Conservation (phyloP, 2,797 vertebrate genomes). For the Xiphorhynchus erythropygius region DNA sequence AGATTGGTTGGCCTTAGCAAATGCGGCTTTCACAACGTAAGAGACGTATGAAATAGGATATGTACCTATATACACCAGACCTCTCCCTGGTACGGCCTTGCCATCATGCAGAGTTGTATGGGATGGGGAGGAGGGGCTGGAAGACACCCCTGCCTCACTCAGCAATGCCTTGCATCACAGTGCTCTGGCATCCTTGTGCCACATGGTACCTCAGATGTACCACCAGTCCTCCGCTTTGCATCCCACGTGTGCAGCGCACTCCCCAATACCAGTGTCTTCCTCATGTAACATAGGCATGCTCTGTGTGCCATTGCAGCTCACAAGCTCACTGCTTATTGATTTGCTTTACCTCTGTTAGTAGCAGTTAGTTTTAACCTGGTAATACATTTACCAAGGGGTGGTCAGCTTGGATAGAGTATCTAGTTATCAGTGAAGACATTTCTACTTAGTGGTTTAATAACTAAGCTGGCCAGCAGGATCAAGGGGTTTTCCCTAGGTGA, state of each 20-base stretch:
- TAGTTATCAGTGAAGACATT: neutral
- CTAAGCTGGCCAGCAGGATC: neutral
- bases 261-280: accelerated
- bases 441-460: neutral
- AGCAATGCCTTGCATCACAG: neutral
- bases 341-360: neutral
- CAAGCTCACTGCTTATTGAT: too few relatives aligned
- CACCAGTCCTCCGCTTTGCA: neutral
- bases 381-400: neutral
- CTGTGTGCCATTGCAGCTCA: accelerated
- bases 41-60: neutral
- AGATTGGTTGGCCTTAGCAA: neutral
- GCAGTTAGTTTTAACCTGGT: neutral
- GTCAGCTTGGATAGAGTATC: neutral
- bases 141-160: neutral
- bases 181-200: too few relatives aligned
- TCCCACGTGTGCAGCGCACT: accelerated
- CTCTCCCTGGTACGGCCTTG: neutral
- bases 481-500: neutral
- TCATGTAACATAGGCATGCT: accelerated
- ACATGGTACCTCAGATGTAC: accelerated
- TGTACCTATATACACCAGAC: accelerated
- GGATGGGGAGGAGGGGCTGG: neutral
- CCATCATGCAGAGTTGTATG: accelerated
- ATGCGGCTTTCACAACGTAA: neutral